These are phyloP conservation scores for Callithrix jacchus DNA, from an alignment of 2,113 vertebrate species.

Conservation along the genomic window DNA sequence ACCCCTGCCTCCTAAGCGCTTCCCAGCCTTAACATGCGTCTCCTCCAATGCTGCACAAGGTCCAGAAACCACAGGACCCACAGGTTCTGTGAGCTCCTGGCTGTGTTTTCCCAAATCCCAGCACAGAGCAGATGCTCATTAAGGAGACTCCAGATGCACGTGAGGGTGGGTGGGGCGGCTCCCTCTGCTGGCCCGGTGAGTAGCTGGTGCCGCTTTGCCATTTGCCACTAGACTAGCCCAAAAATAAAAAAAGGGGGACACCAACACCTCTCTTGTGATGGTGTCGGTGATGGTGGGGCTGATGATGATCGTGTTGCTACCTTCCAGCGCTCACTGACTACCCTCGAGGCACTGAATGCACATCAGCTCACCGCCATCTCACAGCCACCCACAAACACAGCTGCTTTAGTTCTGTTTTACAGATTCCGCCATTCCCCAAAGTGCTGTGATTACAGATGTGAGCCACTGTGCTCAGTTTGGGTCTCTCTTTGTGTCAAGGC, in stretches of 20 bases:
- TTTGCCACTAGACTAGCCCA: not conserved
- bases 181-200: fast-evolving
- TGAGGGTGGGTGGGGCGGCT: not conserved
- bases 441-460: too few relatives aligned
- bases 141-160: fast-evolving
- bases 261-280: not conserved
- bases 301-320: fast-evolving
- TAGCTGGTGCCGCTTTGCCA: not conserved
- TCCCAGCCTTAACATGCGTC: not conserved
- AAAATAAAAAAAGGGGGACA: not conserved
- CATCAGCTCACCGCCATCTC: not conserved
- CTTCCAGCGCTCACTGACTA: not conserved
- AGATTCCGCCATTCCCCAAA: not conserved
- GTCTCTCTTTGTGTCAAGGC: not conserved
- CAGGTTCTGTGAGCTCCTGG: not conserved
- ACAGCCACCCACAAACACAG: too few relatives aligned
- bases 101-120: not conserved
- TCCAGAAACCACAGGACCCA: not conserved
- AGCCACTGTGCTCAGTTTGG: too few relatives aligned
- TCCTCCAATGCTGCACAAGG: not conserved
- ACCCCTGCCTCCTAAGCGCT: not conserved
- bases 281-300: not conserved
- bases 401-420: not conserved
- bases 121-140: not conserved
- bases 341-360: fast-evolving